Evolutionary conservation across 2,888 invertebrate genomes (phyloP), one percentile per base, ranked within the genome.

Genomic region (Epinotia ramella): DNA sequence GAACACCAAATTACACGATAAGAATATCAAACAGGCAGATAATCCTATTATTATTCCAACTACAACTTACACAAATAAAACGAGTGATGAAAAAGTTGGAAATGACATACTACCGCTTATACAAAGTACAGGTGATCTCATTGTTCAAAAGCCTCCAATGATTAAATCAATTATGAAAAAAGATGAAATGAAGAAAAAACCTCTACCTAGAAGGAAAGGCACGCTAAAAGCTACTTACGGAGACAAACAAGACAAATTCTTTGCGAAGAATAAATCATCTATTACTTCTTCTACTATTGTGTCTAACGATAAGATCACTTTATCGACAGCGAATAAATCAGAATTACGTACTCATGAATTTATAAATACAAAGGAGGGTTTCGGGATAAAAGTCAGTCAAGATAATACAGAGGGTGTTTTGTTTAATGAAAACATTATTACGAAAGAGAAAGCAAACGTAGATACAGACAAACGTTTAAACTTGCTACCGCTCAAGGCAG

Each of bases 201-300:
- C 89, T 20, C 80, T 91, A 1, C 89, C 91, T 2, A 86, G 95
- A 79, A 86, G 94, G 73, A 95, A 95, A 81, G 94, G 95, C 3
- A 95, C 94, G 3, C 81, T 95, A 0, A 94, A 94, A 84, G 93
- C 94, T 49, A 95, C 94, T 0, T 95, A 95, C 77, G 94, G 94
- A n/a, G 92, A 94, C 62, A 93, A 91, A 83, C 92, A 92, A 78
- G 92, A 93, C 53, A 88, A 88, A 73, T 89, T 91, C 78, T 92
- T 91, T 78, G 76, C 85, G 33, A 89, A 87, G 78, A 57, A 76
- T 12, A 81, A 81, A 77, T 5, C 74, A 44, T n/a, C 63, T 20
- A 78, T 78, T 66, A 40, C 13, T 53, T n/a, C 53, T 46, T 71
- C 72, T 49, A 85, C 84, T 64, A 80, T 83, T 9, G 73, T 53